A percentile compares a stretch with the other conserved stretches of the same genome.
These are phyloP conservation scores for Rhinichthys osculus DNA, from an alignment of 2,797 vertebrate species.

Conservation along the genomic window DNA sequence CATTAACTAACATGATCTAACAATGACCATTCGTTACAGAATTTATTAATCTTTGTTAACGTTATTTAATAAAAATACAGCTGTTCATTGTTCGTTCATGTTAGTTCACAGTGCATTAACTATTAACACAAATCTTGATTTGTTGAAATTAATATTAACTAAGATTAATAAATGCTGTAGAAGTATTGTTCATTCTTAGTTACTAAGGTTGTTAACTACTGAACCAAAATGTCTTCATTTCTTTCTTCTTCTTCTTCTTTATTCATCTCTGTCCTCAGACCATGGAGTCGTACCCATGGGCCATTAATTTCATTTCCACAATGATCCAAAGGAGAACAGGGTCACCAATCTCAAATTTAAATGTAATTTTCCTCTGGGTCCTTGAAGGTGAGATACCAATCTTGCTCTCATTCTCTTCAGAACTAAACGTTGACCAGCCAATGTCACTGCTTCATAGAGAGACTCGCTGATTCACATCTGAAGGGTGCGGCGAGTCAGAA, in stretches of 20 bases:
- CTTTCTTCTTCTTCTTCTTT: slow-evolving; percentile 1
- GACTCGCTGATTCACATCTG: slow-evolving; percentile 7
- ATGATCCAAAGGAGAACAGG: slow-evolving; percentile 41
- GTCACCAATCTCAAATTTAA: slow-evolving; percentile 61
- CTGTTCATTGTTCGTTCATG: no score
- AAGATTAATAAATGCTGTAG: no score
- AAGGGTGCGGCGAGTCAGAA: neutral
- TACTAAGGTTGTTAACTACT: no score
- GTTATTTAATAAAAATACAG: no score
- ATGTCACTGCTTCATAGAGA: slow-evolving; percentile 22
- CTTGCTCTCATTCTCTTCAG: slow-evolving; percentile 39
- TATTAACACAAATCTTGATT: no score
- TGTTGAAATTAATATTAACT: no score
- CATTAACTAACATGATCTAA: no score
- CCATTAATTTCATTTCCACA: slow-evolving; percentile 57
- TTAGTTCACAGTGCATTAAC: no score
- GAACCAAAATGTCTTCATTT: neutral
- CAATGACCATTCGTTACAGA: no score
- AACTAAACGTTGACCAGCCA: slow-evolving; percentile 21
- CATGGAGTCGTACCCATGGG: slow-evolving; percentile 45
- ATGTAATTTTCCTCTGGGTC: slow-evolving; percentile 58
- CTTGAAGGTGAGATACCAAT: slow-evolving; percentile 55
- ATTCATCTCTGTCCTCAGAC: slow-evolving; percentile 29
- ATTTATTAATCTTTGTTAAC: no score
- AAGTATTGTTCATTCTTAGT: no score